A percentile compares a stretch with the other conserved stretches of the same genome.
Conservation (phyloP, 2,797 vertebrate genomes). For the Alcedo quadribrachys region DNA sequence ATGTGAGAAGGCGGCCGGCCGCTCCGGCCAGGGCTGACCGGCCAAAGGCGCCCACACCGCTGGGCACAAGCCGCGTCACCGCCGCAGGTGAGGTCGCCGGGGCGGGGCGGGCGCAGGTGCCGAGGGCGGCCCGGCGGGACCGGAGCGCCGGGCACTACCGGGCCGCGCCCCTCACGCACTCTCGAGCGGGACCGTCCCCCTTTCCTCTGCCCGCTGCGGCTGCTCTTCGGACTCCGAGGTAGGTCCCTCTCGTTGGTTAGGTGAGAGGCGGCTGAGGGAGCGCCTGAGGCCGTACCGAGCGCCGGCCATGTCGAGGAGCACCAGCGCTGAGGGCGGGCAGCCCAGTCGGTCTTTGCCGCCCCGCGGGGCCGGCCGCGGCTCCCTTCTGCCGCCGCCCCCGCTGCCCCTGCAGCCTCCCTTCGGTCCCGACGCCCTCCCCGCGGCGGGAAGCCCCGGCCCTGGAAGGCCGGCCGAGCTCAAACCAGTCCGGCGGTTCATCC, state of each 20-base stretch:
- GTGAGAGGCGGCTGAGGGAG: background rate
- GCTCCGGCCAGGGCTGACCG: background rate
- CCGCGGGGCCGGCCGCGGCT: background rate
- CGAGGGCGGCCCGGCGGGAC: background rate
- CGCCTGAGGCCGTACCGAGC: background rate
- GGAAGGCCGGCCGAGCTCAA: constrained; percentile 83
- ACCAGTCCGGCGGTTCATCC: constrained; percentile 91
- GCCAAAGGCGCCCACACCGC: background rate
- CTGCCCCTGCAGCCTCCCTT: constrained; percentile 87
- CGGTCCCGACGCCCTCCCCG: constrained; percentile 80
- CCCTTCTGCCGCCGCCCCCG: constrained; percentile 81
- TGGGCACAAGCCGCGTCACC: background rate
- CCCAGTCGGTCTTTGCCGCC: background rate
- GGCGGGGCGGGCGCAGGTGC: background rate
- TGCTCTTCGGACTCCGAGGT: background rate
- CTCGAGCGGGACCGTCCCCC: too few species aligned
- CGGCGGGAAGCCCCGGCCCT: constrained; percentile 54
- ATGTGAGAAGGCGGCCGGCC: background rate
- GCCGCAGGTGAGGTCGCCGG: background rate
- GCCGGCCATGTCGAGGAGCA: constrained; percentile 1
- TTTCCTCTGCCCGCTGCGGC: too few species aligned
- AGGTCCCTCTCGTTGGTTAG: background rate
- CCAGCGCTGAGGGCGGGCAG: background rate
- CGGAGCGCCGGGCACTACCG: background rate
- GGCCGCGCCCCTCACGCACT: too few species aligned